These are phyloP conservation scores for Pangasianodon gigas DNA, from an alignment of 2,113 vertebrate genomes.

Conservation along the genomic window DNA sequence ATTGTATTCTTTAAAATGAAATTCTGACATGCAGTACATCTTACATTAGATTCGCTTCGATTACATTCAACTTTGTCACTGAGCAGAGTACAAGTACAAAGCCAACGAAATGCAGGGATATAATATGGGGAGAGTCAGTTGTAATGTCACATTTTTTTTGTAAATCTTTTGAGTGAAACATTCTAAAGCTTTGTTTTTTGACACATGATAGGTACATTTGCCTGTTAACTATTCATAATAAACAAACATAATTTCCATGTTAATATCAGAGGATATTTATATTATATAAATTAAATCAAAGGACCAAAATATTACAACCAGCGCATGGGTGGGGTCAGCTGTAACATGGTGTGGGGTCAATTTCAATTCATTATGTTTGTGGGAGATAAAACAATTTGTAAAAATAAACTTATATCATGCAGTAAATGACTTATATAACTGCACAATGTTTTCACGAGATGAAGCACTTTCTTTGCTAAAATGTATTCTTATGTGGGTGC, in stretches of 20 bases:
- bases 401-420: not conserved
- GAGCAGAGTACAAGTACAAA: not conserved
- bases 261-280: not conserved
- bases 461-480: not conserved
- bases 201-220: not conserved
- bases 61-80: not conserved
- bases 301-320: not conserved
- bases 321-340: not conserved
- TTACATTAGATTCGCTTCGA: not conserved
- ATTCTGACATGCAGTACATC: not conserved
- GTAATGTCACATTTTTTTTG: not conserved
- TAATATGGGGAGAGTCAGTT: not conserved
- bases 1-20: not conserved
- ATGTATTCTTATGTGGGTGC: not conserved
- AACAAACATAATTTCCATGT: not conserved
- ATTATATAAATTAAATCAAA: not conserved
- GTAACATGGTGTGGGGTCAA: not conserved
- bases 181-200: not conserved
- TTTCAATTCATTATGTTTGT: not conserved
- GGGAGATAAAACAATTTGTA: not conserved
- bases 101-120: not conserved
- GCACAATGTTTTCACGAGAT: not conserved
- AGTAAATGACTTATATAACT: not conserved
- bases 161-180: not conserved
- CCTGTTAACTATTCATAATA: not conserved